A percentile compares a stretch with the other conserved stretches of the same genome.
phyloP scores from a whole-genome alignment of 2,888 invertebrate species.

The Stenodera caucasica region DNA sequence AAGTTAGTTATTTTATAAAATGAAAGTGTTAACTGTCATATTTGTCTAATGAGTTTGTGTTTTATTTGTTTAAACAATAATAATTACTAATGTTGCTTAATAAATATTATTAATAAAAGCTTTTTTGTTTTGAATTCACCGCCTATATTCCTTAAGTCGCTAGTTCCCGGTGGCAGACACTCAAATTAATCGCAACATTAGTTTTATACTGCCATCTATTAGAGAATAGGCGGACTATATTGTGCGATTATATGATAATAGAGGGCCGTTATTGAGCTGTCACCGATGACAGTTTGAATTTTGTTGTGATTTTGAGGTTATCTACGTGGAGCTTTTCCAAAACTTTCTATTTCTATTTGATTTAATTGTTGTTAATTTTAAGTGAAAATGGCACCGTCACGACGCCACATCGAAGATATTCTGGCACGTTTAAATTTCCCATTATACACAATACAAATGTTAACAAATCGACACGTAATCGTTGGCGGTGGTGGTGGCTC shows the following conservation, averaged over 20 bases:
- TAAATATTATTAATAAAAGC: constrained; percentile 28
- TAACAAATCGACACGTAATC: constrained; percentile 89
- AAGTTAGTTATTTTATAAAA: constrained; percentile 14
- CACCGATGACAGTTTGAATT: neutral
- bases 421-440: constrained; percentile 91
- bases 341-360: constrained; percentile 19
- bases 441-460: constrained; percentile 84
- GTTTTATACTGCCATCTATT: too few species aligned
- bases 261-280: neutral
- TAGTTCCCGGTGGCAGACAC: neutral
- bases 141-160: too few species aligned
- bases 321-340: constrained; percentile 46
- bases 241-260: too few species aligned
- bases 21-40: constrained; percentile 19
- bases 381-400: constrained; percentile 62
- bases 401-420: constrained; percentile 68
- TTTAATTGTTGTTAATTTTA: constrained; percentile 3
- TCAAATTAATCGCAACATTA: too few species aligned
- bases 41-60: constrained; percentile 13
- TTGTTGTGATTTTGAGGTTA: constrained; percentile 41
- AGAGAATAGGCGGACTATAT: too few species aligned
- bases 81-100: constrained; percentile 41
- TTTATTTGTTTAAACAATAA: constrained; percentile 13
- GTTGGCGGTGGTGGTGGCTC: constrained; percentile 98
- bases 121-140: neutral